Conservation (phyloP, 2,797 vertebrate species). For the Ceryle rudis region DNA sequence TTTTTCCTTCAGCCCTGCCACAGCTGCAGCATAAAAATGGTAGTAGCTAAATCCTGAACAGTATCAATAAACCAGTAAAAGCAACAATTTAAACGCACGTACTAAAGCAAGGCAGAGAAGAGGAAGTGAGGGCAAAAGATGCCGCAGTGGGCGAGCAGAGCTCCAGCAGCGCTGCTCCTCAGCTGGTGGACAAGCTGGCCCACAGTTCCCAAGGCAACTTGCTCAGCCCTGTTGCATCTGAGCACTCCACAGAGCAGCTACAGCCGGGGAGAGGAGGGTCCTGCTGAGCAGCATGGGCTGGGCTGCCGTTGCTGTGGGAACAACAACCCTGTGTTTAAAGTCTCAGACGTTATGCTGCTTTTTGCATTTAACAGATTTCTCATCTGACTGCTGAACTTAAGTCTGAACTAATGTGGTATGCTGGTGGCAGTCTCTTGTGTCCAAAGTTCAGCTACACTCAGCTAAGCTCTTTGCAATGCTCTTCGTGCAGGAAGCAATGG, state of each 20-base stretch:
- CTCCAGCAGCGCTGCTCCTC: not conserved
- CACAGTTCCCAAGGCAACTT: conserved; percentile 71
- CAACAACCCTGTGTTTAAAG: not conserved
- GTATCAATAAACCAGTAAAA: not conserved
- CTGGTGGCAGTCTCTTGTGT: not conserved
- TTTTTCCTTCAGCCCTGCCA: not conserved
- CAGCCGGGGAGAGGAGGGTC: not conserved
- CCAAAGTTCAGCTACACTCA: not conserved
- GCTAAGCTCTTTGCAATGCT: not conserved
- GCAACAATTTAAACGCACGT: not conserved
- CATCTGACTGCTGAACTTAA: not conserved
- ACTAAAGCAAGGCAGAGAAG: not conserved
- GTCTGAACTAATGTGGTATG: not conserved
- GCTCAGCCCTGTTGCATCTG: conserved; percentile 26
- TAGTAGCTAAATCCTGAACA: not conserved
- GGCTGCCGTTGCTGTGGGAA: conserved; percentile 68
- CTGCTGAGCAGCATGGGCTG: conserved; percentile 29
- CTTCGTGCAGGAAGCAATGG: not conserved
- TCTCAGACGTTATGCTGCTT: not conserved
- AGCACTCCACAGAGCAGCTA: conserved; percentile 10
- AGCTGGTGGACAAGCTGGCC: not conserved
- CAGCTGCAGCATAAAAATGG: not conserved
- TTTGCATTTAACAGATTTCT: not conserved
- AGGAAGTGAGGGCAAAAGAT: not conserved
- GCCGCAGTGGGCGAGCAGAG: not conserved